phyloP scores from a whole-genome alignment of 2,797 vertebrate species.

The Podargus strigoides region DNA sequence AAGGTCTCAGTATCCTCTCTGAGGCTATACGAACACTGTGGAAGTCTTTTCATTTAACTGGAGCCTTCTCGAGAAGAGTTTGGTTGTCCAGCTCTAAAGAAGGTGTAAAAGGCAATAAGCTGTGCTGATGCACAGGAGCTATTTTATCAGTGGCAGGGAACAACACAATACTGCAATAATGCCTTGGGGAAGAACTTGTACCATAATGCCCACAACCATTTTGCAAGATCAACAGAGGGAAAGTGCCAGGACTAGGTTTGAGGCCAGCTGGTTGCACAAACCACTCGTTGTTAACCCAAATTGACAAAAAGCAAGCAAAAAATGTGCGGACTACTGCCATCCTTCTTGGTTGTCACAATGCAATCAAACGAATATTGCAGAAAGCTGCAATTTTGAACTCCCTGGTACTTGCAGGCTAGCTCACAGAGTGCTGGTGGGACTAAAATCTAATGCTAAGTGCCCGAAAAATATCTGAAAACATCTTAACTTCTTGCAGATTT shows the following conservation, averaged over 20 bases:
- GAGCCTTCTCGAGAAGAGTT: neutral
- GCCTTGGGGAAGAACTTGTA: neutral
- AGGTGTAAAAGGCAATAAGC: neutral
- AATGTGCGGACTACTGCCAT: neutral
- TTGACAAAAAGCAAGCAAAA: neutral
- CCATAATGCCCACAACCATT: neutral
- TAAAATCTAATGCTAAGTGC: neutral
- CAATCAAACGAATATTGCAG: neutral
- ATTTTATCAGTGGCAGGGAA: neutral
- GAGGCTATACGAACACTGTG: neutral
- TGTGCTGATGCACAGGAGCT: neutral
- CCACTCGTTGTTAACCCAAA: neutral
- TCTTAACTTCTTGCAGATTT: neutral
- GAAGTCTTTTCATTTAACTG: neutral
- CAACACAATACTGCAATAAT: neutral
- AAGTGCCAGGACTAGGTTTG: neutral
- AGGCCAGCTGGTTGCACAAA: neutral
- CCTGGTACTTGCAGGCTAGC: neutral
- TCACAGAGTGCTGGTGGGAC: neutral
- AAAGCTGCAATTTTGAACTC: neutral
- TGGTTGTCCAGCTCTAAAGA: neutral
- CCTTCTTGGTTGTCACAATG: neutral
- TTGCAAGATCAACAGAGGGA: neutral
- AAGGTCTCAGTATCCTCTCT: neutral
- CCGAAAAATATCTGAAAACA: neutral